Percentiles rank a stretch among this genome's conserved stretches.
Evolutionary conservation across 2,888 invertebrate species (phyloP).

Genomic region (Platycnemis pennipes): DNA sequence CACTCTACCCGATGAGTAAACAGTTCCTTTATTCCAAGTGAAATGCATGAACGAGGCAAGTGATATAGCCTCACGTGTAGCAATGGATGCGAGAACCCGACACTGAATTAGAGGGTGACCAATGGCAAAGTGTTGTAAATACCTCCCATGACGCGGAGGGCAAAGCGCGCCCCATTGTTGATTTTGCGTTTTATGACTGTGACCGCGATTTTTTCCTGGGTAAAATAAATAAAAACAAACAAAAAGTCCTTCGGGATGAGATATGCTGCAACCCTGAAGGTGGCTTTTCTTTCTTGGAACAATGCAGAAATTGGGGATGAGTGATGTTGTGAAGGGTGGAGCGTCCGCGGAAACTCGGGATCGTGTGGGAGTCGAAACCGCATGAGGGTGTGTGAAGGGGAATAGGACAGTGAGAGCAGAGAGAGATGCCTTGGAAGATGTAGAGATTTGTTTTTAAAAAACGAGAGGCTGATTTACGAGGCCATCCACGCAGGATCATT

Average conservation of each 20-base stretch:
- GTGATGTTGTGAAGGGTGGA: background rate
- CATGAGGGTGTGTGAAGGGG: background rate
- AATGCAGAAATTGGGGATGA: constrained; percentile 36
- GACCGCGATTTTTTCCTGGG: background rate
- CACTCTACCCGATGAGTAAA: background rate
- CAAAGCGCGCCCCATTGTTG: background rate
- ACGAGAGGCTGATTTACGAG: background rate
- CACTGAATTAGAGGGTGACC: background rate
- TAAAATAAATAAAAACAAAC: too few species aligned
- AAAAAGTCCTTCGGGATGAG: background rate
- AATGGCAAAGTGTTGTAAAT: background rate
- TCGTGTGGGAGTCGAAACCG: background rate
- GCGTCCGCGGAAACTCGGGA: background rate
- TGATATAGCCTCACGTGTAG: background rate
- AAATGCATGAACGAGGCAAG: background rate
- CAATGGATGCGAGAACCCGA: background rate
- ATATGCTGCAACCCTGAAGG: background rate
- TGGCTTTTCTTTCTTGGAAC: background rate
- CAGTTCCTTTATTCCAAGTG: background rate
- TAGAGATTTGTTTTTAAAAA: background rate
- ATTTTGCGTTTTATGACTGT: constrained; percentile 8
- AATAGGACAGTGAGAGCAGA: too few species aligned
- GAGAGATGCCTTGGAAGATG: background rate
- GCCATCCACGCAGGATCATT: background rate
- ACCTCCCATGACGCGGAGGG: background rate